Percentiles rank a stretch among this genome's conserved stretches.
phyloP scores from a whole-genome alignment of 2,888 invertebrate genomes.

The Anagyrus pseudococci region DNA sequence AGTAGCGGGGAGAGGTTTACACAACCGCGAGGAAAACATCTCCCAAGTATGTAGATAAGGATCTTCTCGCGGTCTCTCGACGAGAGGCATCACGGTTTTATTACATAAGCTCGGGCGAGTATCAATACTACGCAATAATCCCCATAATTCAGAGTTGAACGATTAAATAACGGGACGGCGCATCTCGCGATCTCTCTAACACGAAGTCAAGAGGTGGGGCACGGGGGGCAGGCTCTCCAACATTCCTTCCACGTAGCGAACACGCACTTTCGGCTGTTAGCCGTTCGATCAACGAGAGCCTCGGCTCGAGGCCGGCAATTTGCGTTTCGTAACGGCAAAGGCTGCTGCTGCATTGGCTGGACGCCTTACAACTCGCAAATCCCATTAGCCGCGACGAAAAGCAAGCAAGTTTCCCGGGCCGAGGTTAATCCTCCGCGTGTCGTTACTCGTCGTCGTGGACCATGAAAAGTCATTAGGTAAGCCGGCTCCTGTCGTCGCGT shows the following conservation, averaged over 20 bases:
- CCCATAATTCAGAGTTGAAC: not conserved
- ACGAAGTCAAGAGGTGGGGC: not conserved
- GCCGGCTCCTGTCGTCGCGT: not conserved
- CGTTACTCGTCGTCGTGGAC: not conserved
- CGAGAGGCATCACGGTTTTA: slow-evolving; percentile 1
- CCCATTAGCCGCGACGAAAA: slow-evolving; percentile 5
- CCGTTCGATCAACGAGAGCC: not conserved
- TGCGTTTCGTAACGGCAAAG: not conserved
- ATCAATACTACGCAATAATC: no score
- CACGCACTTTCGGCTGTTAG: not conserved
- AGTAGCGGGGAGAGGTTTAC: no score
- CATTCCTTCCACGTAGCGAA: not conserved
- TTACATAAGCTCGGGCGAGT: slow-evolving; percentile 9
- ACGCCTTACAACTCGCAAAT: slow-evolving; percentile 18
- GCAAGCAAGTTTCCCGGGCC: not conserved
- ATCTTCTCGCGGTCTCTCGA: not conserved
- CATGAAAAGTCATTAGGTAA: slow-evolving; percentile 24
- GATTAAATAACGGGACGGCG: not conserved
- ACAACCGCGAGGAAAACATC: slow-evolving; percentile 20
- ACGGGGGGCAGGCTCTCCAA: not conserved
- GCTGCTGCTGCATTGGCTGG: no score
- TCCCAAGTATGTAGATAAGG: not conserved
- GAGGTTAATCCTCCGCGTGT: not conserved
- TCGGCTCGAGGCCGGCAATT: not conserved
- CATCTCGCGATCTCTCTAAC: not conserved